Conservation (phyloP, 2,113 vertebrate species). For the Hipposideros armiger region DNA sequence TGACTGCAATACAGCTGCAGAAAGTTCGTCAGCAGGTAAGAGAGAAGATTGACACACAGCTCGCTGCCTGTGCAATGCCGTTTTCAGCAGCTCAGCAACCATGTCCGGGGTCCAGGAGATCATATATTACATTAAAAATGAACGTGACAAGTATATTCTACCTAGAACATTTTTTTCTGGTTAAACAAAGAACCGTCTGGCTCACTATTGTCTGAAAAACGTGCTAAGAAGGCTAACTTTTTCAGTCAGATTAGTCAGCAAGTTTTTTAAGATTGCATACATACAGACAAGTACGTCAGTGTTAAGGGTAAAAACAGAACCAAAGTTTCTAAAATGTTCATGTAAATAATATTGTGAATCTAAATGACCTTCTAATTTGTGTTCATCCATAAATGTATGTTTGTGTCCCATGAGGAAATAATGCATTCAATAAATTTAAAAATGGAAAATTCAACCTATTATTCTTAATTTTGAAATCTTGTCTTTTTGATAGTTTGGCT, state of each 20-base stretch:
- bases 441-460: not conserved
- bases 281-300: accelerated
- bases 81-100: not conserved
- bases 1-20: not conserved
- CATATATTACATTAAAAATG: not conserved
- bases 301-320: not conserved
- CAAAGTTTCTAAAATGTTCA: not conserved
- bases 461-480: not conserved
- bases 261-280: not conserved
- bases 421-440: not conserved
- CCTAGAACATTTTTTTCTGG: not conserved
- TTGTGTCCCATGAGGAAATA: not conserved
- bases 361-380: not conserved
- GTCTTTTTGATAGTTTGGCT: not conserved
- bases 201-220: not conserved
- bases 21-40: accelerated
- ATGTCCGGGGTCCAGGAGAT: not conserved
- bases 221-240: not conserved
- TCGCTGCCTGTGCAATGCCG: accelerated
- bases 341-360: not conserved
- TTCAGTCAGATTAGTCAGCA: not conserved
- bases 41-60: no score
- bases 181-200: not conserved
- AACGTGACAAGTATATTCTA: not conserved
- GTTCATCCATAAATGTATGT: not conserved